Evolutionary conservation across 2,113 vertebrate species (phyloP).

Genomic region (Psittacara wagleri): DNA sequence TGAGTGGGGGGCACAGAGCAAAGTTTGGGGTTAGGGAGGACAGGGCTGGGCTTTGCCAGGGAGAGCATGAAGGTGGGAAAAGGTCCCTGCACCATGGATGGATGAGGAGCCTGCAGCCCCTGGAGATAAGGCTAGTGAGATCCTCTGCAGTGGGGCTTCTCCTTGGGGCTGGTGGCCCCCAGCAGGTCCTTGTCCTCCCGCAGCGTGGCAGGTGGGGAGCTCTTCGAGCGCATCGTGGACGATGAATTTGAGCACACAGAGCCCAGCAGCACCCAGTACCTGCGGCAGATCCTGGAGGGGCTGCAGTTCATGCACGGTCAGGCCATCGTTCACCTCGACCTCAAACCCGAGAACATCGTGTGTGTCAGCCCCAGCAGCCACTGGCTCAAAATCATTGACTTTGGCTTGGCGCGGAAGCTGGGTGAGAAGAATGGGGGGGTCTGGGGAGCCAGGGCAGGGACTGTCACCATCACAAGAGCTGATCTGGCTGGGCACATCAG

Average conservation of each 20-base stretch:
- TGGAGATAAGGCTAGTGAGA: background rate
- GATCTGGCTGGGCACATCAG: too few species aligned
- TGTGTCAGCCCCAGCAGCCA: conserved; percentile 78
- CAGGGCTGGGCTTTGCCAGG: background rate
- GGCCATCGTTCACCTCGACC: conserved; percentile 82
- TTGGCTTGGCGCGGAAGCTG: conserved; percentile 81
- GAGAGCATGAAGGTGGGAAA: background rate
- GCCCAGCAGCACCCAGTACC: conserved; percentile 80
- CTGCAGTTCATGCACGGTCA: conserved; percentile 83
- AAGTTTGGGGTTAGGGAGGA: background rate
- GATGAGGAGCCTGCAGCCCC: background rate
- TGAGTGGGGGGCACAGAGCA: conserved; percentile 56
- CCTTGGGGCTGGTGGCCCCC: fast-evolving
- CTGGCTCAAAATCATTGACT: conserved; percentile 86
- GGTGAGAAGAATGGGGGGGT: conserved; percentile 64
- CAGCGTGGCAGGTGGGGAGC: conserved; percentile 81
- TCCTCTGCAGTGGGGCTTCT: background rate
- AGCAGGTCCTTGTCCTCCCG: background rate
- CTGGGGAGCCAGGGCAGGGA: background rate
- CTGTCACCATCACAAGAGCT: background rate
- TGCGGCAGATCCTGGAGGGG: conserved; percentile 87
- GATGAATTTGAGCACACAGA: conserved; percentile 88
- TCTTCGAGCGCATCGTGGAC: conserved; percentile 84
- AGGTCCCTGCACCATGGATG: background rate
- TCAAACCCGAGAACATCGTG: conserved; percentile 89